These are phyloP conservation scores for Argyresthia albistria DNA, from an alignment of 2,888 invertebrate species.

Conservation along the genomic window DNA sequence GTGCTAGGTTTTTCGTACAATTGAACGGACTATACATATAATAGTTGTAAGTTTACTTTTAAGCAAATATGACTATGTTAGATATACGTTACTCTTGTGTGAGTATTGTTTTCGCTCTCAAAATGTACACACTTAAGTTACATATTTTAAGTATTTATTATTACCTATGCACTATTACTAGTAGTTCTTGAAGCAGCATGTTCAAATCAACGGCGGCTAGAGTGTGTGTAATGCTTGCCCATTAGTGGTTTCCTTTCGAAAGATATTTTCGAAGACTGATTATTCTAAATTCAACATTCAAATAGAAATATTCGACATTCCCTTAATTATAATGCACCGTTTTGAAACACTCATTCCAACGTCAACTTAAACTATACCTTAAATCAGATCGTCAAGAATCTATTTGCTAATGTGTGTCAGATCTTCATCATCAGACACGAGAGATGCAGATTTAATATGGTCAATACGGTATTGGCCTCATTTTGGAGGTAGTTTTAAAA, in stretches of 20 bases:
- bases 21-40: slow-evolving; percentile 7
- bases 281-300: slow-evolving; percentile 55
- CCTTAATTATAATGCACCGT: slow-evolving; percentile 15
- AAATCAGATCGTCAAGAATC: not conserved
- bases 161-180: slow-evolving; percentile 21
- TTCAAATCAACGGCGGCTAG: slow-evolving; percentile 15
- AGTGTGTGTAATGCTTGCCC: slow-evolving; percentile 23
- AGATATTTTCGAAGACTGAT: slow-evolving; percentile 65
- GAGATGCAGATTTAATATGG: too few species aligned
- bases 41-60: too few species aligned
- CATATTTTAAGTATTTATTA: slow-evolving; percentile 63
- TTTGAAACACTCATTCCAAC: not conserved
- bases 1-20: slow-evolving; percentile 70
- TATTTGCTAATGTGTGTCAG: not conserved
- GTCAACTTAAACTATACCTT: not conserved
- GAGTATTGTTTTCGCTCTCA: slow-evolving; percentile 9
- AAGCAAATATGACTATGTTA: not conserved
- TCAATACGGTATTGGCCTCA: too few species aligned
- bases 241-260: slow-evolving; percentile 30
- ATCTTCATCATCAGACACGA: too few species aligned
- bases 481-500: too few species aligned
- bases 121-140: slow-evolving; percentile 31
- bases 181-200: slow-evolving; percentile 17
- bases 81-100: slow-evolving; percentile 4
- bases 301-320: slow-evolving; percentile 39